Percentiles rank a stretch among this genome's conserved stretches.
Conservation (phyloP, 2,113 vertebrate genomes). For the Charina bottae region DNA sequence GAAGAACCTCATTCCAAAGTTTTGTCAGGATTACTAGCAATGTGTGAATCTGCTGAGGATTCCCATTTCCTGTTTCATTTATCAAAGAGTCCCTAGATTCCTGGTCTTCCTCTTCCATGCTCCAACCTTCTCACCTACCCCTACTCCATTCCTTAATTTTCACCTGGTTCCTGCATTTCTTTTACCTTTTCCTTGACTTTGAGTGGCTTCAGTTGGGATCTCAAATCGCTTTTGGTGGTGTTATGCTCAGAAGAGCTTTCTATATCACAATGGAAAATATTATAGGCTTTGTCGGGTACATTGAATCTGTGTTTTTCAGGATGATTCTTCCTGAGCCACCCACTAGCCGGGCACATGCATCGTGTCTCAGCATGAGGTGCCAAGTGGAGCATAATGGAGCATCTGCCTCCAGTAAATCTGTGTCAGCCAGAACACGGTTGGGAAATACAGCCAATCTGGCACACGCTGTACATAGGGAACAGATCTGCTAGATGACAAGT, state of each 20-base stretch:
- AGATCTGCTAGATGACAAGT: slow-evolving; percentile 27
- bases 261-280: not conserved
- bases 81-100: not conserved
- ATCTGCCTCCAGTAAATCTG: slow-evolving; percentile 32
- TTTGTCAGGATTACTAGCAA: no score
- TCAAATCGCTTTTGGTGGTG: not conserved
- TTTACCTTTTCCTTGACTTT: not conserved
- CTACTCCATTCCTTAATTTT: not conserved
- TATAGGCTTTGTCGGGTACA: not conserved
- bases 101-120: not conserved
- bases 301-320: not conserved
- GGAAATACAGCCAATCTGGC: slow-evolving; percentile 29
- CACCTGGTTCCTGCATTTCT: not conserved
- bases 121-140: not conserved
- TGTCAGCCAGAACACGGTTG: slow-evolving; percentile 34
- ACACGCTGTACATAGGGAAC: slow-evolving; percentile 2
- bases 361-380: not conserved
- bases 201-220: not conserved
- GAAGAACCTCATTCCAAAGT: not conserved
- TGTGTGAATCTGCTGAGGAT: not conserved
- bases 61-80: no score
- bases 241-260: not conserved
- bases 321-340: slow-evolving; percentile 2
- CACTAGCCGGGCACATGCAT: slow-evolving; percentile 16
- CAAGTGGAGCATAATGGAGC: slow-evolving; percentile 26